Base-by-base conservation (phyloP, 2,113 vertebrate species). In the Centropus bengalensis region DNA sequence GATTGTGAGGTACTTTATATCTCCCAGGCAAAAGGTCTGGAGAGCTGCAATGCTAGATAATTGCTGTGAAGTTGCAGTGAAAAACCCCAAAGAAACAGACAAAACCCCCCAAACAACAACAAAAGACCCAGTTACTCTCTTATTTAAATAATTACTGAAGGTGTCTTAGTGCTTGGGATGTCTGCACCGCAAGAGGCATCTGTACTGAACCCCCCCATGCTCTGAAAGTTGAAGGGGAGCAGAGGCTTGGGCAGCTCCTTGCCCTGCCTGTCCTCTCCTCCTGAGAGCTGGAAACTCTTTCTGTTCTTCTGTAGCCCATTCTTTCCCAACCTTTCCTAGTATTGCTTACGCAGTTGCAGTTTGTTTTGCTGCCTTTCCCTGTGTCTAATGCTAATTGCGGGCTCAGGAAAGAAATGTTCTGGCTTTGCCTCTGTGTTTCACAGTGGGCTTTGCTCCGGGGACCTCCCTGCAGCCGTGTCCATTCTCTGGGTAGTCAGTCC, bases 391-490 rank as follows among this genome's bases (percentile, higher is more conserved):
- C 58, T 4, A 24, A 33, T 11, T 59, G 27, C 8, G 42, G 45
- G 10, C 14, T 87, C 17, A 5, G 36, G 42, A 77, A 28, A 33
- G 42, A 59, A 87, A 49, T 49, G 27, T 26, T 80, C 55, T 47
- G 56, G 8, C 2, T 87, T 69, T n/a, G 2, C 12, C 30, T 28
- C 18, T 0, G 0, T 30, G n/a, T 26, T 74, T 44, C 2, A 9
- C 19, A 80, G 30, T 44, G 36, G 26, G 16, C 28, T 1, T 5
- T 24, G 22, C 18, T 74, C 66, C 33, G 22, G 5, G 19, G n/a
- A 66, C 32, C 33, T 52, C 26, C 19, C 33, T 45, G 10, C 1
- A 1, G 20, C 16, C 2, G 1, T 14, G 19, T 32, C 42, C 74
- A 27, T 51, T 36, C 60, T 42, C 32, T 38, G 67, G 26, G 15